These are phyloP conservation scores for Meriones unguiculatus DNA, from an alignment of 2,113 vertebrate genomes.

Conservation along the genomic window DNA sequence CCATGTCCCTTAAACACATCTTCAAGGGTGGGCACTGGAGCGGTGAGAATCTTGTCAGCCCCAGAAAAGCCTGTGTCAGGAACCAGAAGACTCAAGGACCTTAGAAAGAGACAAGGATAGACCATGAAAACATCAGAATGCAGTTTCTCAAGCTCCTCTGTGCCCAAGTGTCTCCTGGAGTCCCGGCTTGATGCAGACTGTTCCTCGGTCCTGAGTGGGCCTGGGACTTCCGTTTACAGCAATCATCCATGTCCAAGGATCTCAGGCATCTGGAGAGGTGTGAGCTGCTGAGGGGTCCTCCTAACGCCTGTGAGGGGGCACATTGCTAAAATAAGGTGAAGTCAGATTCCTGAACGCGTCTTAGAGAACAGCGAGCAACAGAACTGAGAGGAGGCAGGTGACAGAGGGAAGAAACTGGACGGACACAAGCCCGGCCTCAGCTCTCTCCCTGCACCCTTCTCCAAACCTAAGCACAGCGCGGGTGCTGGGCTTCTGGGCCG, in stretches of 20 bases:
- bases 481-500: accelerated
- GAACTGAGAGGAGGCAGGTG: not conserved
- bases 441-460: too few species aligned
- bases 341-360: accelerated
- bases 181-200: not conserved
- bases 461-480: accelerated
- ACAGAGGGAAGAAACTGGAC: too few species aligned
- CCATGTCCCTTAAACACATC: not conserved
- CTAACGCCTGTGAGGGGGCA: not conserved
- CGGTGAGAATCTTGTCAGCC: not conserved
- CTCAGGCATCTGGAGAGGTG: not conserved
- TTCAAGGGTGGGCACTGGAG: not conserved
- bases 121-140: not conserved
- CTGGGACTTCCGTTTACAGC: not conserved
- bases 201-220: not conserved
- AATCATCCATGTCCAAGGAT: accelerated
- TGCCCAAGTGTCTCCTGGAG: too few species aligned
- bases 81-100: not conserved
- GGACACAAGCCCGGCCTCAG: accelerated
- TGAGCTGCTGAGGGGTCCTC: accelerated
- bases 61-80: not conserved
- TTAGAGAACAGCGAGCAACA: not conserved
- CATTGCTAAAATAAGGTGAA: not conserved
- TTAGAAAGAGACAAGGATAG: not conserved
- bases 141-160: not conserved